A percentile compares a stretch with the other conserved stretches of the same genome.
Evolutionary conservation across 2,113 vertebrate species (phyloP).

Genomic region (Amblyornis subalaris): DNA sequence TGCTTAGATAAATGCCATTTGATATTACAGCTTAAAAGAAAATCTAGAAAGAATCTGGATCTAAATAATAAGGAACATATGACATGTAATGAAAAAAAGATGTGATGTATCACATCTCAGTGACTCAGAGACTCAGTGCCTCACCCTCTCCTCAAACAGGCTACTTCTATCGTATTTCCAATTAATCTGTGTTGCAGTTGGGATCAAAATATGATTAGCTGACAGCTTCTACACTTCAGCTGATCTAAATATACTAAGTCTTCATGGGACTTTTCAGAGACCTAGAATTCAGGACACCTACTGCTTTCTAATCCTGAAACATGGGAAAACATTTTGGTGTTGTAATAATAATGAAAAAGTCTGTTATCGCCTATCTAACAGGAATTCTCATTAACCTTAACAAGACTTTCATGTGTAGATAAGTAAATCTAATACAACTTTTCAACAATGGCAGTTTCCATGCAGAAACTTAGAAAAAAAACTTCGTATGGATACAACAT

Average conservation of each 20-base stretch:
- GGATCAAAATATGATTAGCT: neutral
- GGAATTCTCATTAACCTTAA: constrained; percentile 44
- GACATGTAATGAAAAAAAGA: neutral
- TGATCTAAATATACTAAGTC: constrained; percentile 24
- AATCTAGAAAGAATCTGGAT: constrained; percentile 18
- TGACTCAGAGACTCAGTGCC: neutral
- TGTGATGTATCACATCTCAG: neutral
- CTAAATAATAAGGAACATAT: neutral
- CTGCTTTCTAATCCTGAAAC: constrained; percentile 18
- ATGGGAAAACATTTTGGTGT: neutral
- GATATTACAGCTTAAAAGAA: constrained; percentile 47
- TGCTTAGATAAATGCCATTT: constrained; percentile 68
- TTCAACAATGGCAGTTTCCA: neutral
- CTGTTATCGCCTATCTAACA: neutral
- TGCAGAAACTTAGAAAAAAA: neutral
- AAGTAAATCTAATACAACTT: neutral
- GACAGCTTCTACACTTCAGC: neutral
- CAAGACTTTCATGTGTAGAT: constrained; percentile 26
- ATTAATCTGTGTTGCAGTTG: neutral
- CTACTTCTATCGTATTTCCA: constrained; percentile 14
- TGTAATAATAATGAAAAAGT: neutral
- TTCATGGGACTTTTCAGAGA: neutral
- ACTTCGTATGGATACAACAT: neutral
- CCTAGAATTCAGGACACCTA: neutral
- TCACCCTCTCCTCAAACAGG: neutral